phyloP scores from a whole-genome alignment of 2,113 vertebrate species.

The Nanorana parkeri region DNA sequence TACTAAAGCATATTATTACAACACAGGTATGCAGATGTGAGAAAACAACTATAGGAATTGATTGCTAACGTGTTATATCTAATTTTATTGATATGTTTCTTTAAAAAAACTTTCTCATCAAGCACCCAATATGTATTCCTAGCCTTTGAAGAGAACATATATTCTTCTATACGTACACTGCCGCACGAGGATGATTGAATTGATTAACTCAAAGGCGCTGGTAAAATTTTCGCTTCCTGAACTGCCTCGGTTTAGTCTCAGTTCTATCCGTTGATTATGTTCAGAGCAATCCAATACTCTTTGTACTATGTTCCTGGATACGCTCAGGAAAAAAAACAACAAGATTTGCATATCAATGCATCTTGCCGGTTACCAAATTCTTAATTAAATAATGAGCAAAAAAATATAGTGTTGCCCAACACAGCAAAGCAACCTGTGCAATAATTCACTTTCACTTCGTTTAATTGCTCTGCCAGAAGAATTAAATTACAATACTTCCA shows the following conservation, averaged over 20 bases:
- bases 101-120: conserved; percentile 15
- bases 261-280: conserved; percentile 46
- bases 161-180: conserved; percentile 28
- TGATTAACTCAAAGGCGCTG: conserved; percentile 46
- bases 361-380: conserved; percentile 30
- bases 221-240: conserved; percentile 33
- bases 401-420: conserved; percentile 22
- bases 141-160: conserved; percentile 26
- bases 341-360: conserved; percentile 50
- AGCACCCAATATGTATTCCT: conserved; percentile 25
- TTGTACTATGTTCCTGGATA: conserved; percentile 36
- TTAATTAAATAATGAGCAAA: conserved; percentile 52
- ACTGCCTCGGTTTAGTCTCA: conserved; percentile 26
- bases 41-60: too few species aligned
- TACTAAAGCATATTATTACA: too few species aligned
- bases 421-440: conserved; percentile 15
- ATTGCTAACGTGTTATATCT: too few species aligned
- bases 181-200: conserved; percentile 34
- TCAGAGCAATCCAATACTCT: conserved; percentile 10
- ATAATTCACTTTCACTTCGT: conserved; percentile 30
- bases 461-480: conserved; percentile 49
- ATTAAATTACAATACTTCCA: conserved; percentile 44
- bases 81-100: too few species aligned
- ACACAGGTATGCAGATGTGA: too few species aligned
- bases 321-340: conserved; percentile 2